Conservation (phyloP, 2,113 vertebrate genomes). For the Pollimyrus isidori region DNA sequence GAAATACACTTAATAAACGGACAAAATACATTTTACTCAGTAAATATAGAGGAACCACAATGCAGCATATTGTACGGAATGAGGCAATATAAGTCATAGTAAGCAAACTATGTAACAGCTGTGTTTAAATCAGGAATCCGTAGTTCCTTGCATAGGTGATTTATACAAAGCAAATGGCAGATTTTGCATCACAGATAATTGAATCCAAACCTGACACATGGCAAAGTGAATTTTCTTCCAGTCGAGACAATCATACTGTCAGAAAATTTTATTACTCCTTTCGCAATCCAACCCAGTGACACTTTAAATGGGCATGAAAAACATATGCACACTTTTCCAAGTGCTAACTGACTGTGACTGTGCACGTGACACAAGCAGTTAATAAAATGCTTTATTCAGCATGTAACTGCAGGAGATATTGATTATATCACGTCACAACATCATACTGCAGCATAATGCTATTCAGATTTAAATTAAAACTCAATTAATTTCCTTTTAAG, state of each 20-base stretch:
- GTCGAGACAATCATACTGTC: neutral
- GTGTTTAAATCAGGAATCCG: neutral
- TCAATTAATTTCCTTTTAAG: neutral
- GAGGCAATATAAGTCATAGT: neutral
- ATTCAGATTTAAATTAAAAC: neutral
- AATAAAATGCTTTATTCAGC: neutral
- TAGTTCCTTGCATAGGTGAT: neutral
- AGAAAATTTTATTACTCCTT: neutral
- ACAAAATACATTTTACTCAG: neutral
- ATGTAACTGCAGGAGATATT: neutral
- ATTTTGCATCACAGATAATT: neutral
- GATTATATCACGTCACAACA: neutral
- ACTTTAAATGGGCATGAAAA: neutral
- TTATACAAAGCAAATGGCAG: neutral
- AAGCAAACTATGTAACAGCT: neutral
- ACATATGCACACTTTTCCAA: neutral
- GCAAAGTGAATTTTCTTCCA: neutral
- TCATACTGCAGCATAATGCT: neutral
- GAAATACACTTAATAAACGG: neutral
- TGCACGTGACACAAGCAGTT: neutral
- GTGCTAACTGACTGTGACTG: neutral
- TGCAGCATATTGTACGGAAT: neutral
- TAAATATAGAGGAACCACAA: neutral
- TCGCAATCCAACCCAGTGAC: neutral
- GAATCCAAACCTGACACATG: neutral